Evolutionary conservation across 2,797 vertebrate species (phyloP).

Genomic region (Nyctalus aviator): DNA sequence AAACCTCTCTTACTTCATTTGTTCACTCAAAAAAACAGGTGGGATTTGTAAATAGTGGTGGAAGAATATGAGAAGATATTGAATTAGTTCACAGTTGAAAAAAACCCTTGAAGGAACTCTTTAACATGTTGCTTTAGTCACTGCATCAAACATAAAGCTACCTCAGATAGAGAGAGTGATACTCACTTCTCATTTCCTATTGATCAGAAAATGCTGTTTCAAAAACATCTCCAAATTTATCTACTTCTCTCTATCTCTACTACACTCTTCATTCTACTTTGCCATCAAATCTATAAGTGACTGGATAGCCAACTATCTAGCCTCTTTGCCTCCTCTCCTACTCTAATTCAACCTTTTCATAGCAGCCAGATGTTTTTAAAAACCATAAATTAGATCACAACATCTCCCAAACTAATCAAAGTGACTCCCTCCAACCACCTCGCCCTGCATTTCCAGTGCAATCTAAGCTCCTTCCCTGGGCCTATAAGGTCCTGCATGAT

Average conservation of each 20-base stretch:
- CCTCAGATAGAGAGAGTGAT: background rate
- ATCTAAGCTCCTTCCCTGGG: background rate
- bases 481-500: no score
- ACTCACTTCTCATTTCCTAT: background rate
- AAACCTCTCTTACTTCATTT: background rate
- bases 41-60: background rate
- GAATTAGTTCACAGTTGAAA: background rate
- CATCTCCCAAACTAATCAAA: background rate
- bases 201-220: background rate
- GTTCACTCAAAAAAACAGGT: background rate
- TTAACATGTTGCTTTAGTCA: background rate
- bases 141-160: background rate
- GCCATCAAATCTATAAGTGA: background rate
- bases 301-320: background rate
- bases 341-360: background rate
- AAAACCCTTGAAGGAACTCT: background rate
- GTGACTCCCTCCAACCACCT: background rate
- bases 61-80: background rate
- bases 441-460: background rate
- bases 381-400: background rate
- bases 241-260: background rate
- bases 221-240: background rate
- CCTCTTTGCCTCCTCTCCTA: background rate
- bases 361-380: background rate
- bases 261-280: background rate